A percentile compares a stretch with the other conserved stretches of the same genome.
Conservation (phyloP, 2,113 vertebrate genomes). For the Petrocephalus microphthalmus region DNA sequence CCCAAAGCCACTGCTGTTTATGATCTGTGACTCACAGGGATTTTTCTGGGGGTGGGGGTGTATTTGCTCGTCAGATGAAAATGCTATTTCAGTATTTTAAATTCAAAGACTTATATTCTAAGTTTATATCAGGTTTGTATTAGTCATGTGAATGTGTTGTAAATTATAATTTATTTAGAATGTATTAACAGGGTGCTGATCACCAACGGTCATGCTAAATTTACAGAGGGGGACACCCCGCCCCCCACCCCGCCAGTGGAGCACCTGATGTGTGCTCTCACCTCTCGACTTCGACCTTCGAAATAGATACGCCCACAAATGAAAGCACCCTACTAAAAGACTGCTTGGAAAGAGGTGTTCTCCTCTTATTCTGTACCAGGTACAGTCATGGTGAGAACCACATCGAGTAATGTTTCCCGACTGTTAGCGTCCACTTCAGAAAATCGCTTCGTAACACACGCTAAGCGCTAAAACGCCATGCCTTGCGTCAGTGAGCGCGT, state of each 20-base stretch:
- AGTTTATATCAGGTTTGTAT: neutral
- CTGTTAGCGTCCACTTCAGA: neutral
- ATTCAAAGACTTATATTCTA: neutral
- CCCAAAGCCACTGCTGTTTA: slow-evolving; percentile 28
- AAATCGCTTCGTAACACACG: neutral
- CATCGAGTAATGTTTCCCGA: neutral
- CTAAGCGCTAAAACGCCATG: neutral
- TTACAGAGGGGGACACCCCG: neutral
- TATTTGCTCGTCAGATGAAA: neutral
- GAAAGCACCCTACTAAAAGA: neutral
- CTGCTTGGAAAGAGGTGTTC: neutral
- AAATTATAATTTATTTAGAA: neutral
- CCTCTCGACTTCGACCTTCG: neutral
- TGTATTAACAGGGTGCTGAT: neutral
- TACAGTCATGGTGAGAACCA: neutral
- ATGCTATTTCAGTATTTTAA: neutral
- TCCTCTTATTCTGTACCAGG: neutral
- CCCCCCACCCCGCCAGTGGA: neutral
- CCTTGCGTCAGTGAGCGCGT: neutral
- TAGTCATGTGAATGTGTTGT: neutral
- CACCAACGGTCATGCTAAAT: neutral
- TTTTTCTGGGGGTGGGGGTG: neutral
- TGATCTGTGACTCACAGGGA: neutral
- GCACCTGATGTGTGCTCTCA: neutral
- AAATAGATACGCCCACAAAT: slow-evolving; percentile 11